A percentile compares a stretch with the other conserved stretches of the same genome.
Evolutionary conservation across 2,888 invertebrate genomes (phyloP).

Genomic region (Melikaiella ostensackeni): DNA sequence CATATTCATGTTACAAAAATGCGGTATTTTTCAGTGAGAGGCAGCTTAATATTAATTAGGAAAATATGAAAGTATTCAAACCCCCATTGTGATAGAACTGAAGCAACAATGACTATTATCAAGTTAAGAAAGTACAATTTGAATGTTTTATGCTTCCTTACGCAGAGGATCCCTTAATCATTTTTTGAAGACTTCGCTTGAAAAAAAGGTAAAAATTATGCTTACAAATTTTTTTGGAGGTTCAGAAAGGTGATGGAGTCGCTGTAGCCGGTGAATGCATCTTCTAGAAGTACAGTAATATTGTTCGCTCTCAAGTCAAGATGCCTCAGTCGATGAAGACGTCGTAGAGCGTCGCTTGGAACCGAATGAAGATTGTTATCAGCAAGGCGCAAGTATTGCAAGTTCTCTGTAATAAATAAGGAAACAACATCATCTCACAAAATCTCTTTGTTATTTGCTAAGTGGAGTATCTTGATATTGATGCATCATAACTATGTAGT

Average conservation of each 20-base stretch:
- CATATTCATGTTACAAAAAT: too few species aligned
- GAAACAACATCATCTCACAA: background rate
- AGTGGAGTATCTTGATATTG: too few species aligned
- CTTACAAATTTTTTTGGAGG: slow-evolving; percentile 94
- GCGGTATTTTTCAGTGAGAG: too few species aligned
- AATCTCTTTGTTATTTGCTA: too few species aligned
- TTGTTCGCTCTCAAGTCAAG: slow-evolving; percentile 93
- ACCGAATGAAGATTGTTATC: slow-evolving; percentile 92
- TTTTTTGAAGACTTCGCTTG: background rate
- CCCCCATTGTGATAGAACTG: too few species aligned
- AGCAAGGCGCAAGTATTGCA: slow-evolving; percentile 92
- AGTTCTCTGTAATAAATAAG: slow-evolving; percentile 83
- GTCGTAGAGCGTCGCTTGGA: slow-evolving; percentile 90
- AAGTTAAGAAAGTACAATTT: too few species aligned
- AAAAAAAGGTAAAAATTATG: slow-evolving; percentile 50
- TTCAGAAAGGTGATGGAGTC: slow-evolving; percentile 95
- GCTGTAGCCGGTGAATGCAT: slow-evolving; percentile 92
- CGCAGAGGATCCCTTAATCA: background rate
- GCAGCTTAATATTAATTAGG: too few species aligned
- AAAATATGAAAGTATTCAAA: too few species aligned
- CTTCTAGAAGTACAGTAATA: slow-evolving; percentile 89
- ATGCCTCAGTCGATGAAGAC: slow-evolving; percentile 91
- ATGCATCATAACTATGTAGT: too few species aligned
- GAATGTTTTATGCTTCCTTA: too few species aligned
- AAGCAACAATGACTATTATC: too few species aligned